Percentiles rank a stretch among this genome's conserved stretches.
phyloP scores from a whole-genome alignment of 2,797 vertebrate species.

The Tympanoctomys barrerae region DNA sequence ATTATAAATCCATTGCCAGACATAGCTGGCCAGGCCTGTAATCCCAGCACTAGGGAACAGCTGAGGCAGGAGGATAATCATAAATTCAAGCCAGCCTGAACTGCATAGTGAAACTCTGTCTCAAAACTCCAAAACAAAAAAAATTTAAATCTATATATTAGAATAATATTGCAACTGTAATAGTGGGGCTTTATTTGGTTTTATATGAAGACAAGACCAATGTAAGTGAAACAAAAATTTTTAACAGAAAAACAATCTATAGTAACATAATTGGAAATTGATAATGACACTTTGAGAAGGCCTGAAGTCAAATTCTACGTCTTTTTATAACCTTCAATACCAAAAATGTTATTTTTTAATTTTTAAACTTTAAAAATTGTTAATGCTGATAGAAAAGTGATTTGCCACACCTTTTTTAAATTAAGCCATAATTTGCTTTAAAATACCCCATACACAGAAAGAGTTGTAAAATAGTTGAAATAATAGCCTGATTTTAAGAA shows the following conservation, averaged over 20 bases:
- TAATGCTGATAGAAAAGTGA: slow-evolving; percentile 46
- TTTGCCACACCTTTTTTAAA: neutral
- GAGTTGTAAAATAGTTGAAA: slow-evolving; percentile 7
- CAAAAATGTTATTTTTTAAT: slow-evolving; percentile 30
- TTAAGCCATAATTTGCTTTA: slow-evolving; percentile 55
- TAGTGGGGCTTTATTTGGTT: neutral
- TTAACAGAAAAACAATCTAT: neutral
- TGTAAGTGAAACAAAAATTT: neutral
- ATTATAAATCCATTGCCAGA: neutral
- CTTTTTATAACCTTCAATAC: slow-evolving; percentile 10
- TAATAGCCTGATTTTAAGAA: slow-evolving; percentile 47
- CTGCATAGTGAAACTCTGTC: neutral
- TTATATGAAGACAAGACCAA: neutral
- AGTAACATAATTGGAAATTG: neutral
- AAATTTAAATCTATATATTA: neutral
- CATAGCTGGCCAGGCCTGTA: neutral
- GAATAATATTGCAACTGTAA: neutral
- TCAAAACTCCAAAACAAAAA: neutral
- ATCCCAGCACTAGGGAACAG: neutral
- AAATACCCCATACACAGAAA: neutral
- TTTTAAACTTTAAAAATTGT: slow-evolving; percentile 13
- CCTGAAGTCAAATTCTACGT: neutral
- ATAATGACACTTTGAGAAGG: neutral
- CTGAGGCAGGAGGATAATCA: neutral
- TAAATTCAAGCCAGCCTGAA: neutral